A percentile compares a stretch with the other conserved stretches of the same genome.
These are phyloP conservation scores for Peromyscus californicus DNA, from an alignment of 2,113 vertebrate species.

Conservation along the genomic window DNA sequence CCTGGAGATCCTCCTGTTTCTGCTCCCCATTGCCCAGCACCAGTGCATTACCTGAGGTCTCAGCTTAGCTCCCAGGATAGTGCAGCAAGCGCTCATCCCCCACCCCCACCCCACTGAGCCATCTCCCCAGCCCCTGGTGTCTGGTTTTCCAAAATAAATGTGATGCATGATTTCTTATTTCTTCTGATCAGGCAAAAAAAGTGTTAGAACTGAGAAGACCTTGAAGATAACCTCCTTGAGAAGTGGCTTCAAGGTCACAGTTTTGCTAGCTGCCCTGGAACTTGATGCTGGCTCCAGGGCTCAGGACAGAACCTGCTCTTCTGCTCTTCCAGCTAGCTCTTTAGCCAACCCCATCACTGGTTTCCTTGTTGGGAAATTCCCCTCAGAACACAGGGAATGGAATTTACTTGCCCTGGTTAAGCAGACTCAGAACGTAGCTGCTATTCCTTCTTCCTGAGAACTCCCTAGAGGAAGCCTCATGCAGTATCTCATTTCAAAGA, in stretches of 20 bases:
- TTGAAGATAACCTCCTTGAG: neutral
- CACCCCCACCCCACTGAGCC: too few species aligned
- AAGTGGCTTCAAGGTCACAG: neutral
- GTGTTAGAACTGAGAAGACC: slow-evolving; percentile 27
- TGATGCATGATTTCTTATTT: neutral
- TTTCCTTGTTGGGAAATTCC: slow-evolving; percentile 37
- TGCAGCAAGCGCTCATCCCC: neutral
- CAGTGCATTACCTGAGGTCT: too few species aligned
- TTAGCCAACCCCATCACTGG: too few species aligned
- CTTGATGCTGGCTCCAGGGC: neutral
- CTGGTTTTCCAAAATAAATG: slow-evolving; percentile 1
- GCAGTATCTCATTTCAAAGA: neutral
- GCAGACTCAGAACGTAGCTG: neutral
- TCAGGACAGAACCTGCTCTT: neutral
- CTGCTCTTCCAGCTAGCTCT: neutral
- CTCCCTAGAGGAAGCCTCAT: neutral
- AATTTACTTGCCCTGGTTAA: neutral
- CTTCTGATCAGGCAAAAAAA: neutral
- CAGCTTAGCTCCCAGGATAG: neutral
- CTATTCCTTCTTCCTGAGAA: neutral
- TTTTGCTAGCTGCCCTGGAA: neutral
- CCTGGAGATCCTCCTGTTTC: neutral
- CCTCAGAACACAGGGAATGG: neutral
- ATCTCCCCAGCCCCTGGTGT: neutral
- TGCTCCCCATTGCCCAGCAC: neutral